Evolutionary conservation across 2,113 vertebrate genomes (phyloP).

Genomic region (Cyanoramphus novaezelandiae): DNA sequence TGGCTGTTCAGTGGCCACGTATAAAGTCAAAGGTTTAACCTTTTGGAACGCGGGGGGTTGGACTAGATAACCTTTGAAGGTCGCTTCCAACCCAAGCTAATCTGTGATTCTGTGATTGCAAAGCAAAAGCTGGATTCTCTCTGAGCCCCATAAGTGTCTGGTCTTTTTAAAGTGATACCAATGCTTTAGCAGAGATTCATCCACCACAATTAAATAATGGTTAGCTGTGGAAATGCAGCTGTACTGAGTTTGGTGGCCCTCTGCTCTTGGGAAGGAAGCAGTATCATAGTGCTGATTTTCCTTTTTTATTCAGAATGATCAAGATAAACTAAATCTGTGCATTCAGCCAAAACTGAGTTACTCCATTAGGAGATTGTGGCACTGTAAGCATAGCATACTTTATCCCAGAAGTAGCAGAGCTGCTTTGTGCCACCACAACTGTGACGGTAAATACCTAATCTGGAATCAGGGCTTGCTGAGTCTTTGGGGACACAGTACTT

Average conservation of each 20-base stretch:
- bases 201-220: background rate
- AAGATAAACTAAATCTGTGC: background rate
- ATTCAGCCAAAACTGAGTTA: slow-evolving; percentile 19
- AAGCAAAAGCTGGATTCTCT: background rate
- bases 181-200: background rate
- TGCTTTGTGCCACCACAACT: background rate
- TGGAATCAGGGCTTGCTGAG: background rate
- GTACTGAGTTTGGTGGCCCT: background rate
- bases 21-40: background rate
- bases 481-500: background rate
- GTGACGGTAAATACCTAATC: background rate
- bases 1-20: background rate
- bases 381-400: background rate
- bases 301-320: background rate
- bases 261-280: background rate
- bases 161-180: background rate
- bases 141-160: background rate
- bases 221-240: background rate
- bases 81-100: background rate
- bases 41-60: background rate
- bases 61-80: background rate
- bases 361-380: background rate
- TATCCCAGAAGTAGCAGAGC: background rate
- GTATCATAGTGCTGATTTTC: background rate
- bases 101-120: background rate